These are phyloP conservation scores for Dreissena polymorpha DNA, from an alignment of 1,140 invertebrate genomes.

Conservation along the genomic window DNA sequence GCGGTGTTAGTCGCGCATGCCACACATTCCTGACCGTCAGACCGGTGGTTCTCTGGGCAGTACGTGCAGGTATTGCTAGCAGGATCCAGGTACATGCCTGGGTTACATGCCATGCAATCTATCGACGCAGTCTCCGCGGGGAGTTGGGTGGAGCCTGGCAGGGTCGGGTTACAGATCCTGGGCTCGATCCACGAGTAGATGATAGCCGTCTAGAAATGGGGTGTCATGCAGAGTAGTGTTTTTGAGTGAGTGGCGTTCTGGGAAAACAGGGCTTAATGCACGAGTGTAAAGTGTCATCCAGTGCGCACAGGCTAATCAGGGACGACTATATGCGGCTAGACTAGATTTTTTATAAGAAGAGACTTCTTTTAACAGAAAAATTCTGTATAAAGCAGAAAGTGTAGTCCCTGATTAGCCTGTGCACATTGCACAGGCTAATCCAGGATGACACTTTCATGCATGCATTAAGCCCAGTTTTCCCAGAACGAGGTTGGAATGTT, in stretches of 20 bases:
- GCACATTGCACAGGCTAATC: too few relatives aligned
- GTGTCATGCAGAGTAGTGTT: not conserved
- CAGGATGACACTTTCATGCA: too few relatives aligned
- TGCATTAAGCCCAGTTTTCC: too few relatives aligned
- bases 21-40: constrained; percentile 79
- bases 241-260: not conserved
- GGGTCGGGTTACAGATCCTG: constrained; percentile 80
- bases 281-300: too few relatives aligned
- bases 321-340: too few relatives aligned
- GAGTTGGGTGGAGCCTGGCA: constrained; percentile 76
- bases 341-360: too few relatives aligned
- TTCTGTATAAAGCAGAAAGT: too few relatives aligned
- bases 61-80: constrained; percentile 77
- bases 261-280: not conserved
- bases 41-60: constrained; percentile 75
- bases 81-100: constrained; percentile 81
- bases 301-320: too few relatives aligned
- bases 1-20: constrained; percentile 81
- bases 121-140: constrained; percentile 75
- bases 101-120: constrained; percentile 82
- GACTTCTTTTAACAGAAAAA: too few relatives aligned
- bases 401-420: too few relatives aligned
- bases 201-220: constrained; percentile 77
- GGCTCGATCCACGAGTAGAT: constrained; percentile 83
- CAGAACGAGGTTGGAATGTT: not conserved